These are phyloP conservation scores for Synergus japonicus DNA, from an alignment of 2,888 invertebrate genomes.

Conservation along the genomic window DNA sequence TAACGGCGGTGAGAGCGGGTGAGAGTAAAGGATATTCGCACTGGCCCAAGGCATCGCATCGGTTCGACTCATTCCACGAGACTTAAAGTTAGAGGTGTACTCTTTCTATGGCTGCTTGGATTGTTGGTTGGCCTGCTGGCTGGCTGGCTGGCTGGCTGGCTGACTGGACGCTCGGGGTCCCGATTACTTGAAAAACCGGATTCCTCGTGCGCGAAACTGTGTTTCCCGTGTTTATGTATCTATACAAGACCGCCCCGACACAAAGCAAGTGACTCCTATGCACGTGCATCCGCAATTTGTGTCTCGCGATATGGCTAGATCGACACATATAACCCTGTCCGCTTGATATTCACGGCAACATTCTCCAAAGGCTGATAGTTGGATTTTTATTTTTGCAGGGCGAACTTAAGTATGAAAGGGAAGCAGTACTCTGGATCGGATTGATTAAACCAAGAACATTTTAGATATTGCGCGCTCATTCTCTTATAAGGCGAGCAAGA, in stretches of 20 bases:
- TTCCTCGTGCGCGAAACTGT: slow-evolving; percentile 73
- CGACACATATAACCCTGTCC: background rate
- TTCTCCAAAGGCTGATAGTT: background rate
- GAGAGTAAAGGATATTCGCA: slow-evolving; percentile 59
- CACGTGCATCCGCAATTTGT: slow-evolving; percentile 47
- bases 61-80: slow-evolving; percentile 48
- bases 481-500: background rate
- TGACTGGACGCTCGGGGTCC: slow-evolving; percentile 56
- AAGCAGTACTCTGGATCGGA: background rate
- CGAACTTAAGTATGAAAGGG: background rate
- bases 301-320: slow-evolving; percentile 25
- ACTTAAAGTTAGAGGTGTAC: slow-evolving; percentile 49
- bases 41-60: slow-evolving; percentile 64
- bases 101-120: slow-evolving; percentile 52
- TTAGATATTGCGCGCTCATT: background rate
- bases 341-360: background rate
- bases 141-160: slow-evolving; percentile 52
- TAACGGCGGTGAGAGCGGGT: slow-evolving; percentile 61
- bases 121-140: slow-evolving; percentile 54
- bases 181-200: slow-evolving; percentile 77
- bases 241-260: slow-evolving; percentile 53
- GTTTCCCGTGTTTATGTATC: slow-evolving; percentile 72
- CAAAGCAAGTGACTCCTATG: slow-evolving; percentile 50
- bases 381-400: background rate
- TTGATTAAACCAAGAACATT: background rate